Conservation (phyloP, 2,113 vertebrate genomes). For the Maccullochella peelii region DNA sequence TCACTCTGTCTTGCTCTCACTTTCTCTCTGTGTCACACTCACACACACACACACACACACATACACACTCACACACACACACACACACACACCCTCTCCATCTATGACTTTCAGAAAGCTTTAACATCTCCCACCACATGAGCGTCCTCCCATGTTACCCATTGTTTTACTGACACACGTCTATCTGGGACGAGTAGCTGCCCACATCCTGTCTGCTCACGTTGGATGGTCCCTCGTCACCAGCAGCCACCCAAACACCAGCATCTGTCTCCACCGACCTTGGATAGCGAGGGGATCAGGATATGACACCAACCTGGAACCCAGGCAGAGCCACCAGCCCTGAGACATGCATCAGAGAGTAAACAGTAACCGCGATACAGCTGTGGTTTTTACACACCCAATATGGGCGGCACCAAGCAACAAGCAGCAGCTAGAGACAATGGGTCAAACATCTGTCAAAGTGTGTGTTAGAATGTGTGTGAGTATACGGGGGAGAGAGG, state of each 20-base stretch:
- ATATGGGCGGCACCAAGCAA: conserved; percentile 3
- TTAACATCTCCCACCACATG: conserved; percentile 70
- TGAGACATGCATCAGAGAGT: neutral
- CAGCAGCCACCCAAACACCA: conserved; percentile 47
- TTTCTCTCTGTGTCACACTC: conserved; percentile 17
- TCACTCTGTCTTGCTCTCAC: conserved; percentile 18
- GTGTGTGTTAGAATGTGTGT: neutral
- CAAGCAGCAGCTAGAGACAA: conserved; percentile 2
- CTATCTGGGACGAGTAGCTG: conserved; percentile 67
- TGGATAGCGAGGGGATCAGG: conserved; percentile 54
- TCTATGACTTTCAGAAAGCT: conserved; percentile 77
- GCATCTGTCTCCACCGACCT: conserved; percentile 68
- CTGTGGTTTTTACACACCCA: conserved; percentile 32
- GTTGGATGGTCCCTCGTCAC: conserved; percentile 69
- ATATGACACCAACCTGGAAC: conserved; percentile 61
- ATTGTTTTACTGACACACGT: conserved; percentile 76
- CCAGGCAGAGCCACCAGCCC: conserved; percentile 17
- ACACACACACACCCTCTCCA: conserved; percentile 38
- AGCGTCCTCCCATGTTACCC: conserved; percentile 69
- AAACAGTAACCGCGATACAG: neutral
- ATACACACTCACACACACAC: conserved; percentile 26
- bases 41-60: too few species aligned
- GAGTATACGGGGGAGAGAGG: neutral
- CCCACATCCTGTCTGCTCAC: conserved; percentile 78
- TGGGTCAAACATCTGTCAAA: neutral